Percentiles rank a stretch among this genome's conserved stretches.
These are phyloP conservation scores for Brachylomia viminalis DNA, from an alignment of 2,888 invertebrate species.

Conservation along the genomic window DNA sequence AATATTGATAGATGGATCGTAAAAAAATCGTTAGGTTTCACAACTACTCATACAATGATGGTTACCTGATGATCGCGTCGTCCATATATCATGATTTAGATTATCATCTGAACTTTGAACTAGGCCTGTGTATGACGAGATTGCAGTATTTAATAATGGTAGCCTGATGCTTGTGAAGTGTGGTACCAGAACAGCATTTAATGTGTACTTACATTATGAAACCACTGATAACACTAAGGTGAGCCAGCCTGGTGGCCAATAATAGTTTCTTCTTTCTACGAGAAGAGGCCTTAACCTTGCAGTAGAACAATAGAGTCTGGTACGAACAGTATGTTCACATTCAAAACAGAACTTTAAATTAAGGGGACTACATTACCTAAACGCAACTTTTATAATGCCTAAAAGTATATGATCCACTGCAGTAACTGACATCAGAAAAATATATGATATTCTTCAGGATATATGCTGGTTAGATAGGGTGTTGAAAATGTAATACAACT, in stretches of 20 bases:
- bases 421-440: too few relatives aligned
- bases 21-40: constrained; percentile 45
- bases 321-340: not conserved
- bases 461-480: too few relatives aligned
- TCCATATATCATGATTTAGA: constrained; percentile 53
- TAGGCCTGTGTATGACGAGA: constrained; percentile 25
- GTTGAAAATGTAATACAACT: too few relatives aligned
- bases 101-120: constrained; percentile 64
- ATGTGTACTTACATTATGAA: not conserved
- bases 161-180: constrained; percentile 10
- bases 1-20: constrained; percentile 35
- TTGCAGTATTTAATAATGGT: constrained; percentile 37
- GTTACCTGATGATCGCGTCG: constrained; percentile 12
- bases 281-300: too few relatives aligned
- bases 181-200: constrained; percentile 13
- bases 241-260: not conserved
- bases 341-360: not conserved
- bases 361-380: too few relatives aligned
- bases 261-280: not conserved
- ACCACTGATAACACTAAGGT: not conserved
- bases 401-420: too few relatives aligned
- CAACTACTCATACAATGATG: constrained; percentile 24
- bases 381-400: too few relatives aligned
- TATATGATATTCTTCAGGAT: too few relatives aligned
- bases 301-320: not conserved